Evolutionary conservation across 2,797 vertebrate species (phyloP).

Genomic region (Pygocentrus nattereri): DNA sequence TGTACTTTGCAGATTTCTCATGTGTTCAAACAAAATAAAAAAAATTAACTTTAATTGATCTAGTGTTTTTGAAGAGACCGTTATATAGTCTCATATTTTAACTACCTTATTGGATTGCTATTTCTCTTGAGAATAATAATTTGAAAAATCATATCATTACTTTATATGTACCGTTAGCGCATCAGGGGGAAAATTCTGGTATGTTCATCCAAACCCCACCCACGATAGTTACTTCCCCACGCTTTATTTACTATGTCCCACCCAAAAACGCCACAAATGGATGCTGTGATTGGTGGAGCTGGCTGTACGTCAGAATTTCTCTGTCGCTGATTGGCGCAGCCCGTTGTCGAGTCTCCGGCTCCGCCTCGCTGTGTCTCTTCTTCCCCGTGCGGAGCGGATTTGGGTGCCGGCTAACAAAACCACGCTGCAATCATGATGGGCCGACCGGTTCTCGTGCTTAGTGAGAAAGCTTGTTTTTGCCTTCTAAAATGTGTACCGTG

Average conservation of each 20-base stretch:
- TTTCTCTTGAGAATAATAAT: background rate
- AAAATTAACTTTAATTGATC: background rate
- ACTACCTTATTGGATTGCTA: background rate
- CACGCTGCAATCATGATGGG: constrained; percentile 84
- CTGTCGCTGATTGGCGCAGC: constrained; percentile 64
- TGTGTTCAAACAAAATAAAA: background rate
- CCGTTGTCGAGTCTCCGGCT: background rate
- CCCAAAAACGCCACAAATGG: background rate
- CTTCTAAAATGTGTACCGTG: background rate
- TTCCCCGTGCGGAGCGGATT: constrained; percentile 71
- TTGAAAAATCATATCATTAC: background rate
- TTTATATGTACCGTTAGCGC: constrained; percentile 3
- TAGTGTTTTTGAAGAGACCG: background rate
- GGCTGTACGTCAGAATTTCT: constrained; percentile 37
- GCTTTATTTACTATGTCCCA: constrained; percentile 11
- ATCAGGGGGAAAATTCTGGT: constrained; percentile 43
- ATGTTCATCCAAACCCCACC: constrained; percentile 21
- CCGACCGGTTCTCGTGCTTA: constrained; percentile 89
- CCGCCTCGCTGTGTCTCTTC: constrained; percentile 50
- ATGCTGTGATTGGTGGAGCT: constrained; percentile 60
- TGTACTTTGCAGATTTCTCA: background rate
- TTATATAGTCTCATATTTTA: background rate
- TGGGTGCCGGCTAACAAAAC: constrained; percentile 50
- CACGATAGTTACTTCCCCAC: background rate
- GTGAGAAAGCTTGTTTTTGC: constrained; percentile 75